A percentile compares a stretch with the other conserved stretches of the same genome.
Evolutionary conservation across 2,113 vertebrate genomes (phyloP).

Genomic region (Chelonoidis abingdonii): DNA sequence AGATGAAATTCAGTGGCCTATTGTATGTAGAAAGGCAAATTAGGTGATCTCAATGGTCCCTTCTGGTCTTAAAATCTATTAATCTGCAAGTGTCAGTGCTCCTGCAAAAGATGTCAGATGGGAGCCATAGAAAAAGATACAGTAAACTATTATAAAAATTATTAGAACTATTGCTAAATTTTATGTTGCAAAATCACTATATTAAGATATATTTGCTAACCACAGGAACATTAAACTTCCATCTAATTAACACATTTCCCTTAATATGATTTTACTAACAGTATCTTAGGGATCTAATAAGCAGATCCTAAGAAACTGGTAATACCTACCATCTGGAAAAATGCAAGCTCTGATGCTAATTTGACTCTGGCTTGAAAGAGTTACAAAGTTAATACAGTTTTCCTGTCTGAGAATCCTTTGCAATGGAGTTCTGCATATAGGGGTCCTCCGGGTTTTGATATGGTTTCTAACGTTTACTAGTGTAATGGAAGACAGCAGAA

Average conservation of each 20-base stretch:
- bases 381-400: constrained; percentile 14
- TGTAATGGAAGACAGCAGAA: constrained; percentile 2
- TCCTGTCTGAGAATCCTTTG: background rate
- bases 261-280: constrained; percentile 41
- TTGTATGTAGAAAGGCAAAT: constrained; percentile 52
- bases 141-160: background rate
- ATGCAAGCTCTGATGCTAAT: background rate
- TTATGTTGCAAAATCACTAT: constrained; percentile 39
- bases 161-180: constrained; percentile 10
- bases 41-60: constrained; percentile 66
- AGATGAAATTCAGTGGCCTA: constrained; percentile 69
- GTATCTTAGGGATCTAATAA: background rate
- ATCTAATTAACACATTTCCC: constrained; percentile 49
- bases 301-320: constrained; percentile 36
- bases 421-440: background rate
- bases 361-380: background rate
- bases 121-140: constrained; percentile 54
- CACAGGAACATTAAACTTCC: constrained; percentile 54
- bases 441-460: background rate
- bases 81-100: constrained; percentile 58
- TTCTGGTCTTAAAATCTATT: constrained; percentile 71
- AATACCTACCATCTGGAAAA: background rate
- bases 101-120: constrained; percentile 51
- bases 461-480: background rate
- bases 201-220: constrained; percentile 3